Percentiles rank a stretch among this genome's conserved stretches.
Conservation (phyloP, 2,888 invertebrate species). For the Eucera pruinosa region DNA sequence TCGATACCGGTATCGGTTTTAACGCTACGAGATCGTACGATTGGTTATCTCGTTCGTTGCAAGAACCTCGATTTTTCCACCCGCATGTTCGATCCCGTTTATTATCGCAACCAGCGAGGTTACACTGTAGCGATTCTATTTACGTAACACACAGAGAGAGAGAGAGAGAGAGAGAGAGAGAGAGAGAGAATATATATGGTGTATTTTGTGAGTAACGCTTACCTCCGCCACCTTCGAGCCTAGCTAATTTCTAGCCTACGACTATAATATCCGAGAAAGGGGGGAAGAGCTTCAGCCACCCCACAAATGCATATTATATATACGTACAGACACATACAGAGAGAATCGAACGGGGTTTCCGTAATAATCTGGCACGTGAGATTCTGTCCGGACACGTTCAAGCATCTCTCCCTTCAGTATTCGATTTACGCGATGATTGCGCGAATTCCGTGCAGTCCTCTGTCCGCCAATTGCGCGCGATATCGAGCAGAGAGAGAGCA, state of each 20-base stretch:
- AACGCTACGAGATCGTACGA: too few relatives aligned
- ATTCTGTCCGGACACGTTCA: slow-evolving; percentile 52
- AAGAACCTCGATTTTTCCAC: too few relatives aligned
- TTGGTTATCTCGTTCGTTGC: too few relatives aligned
- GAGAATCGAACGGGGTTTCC: slow-evolving; percentile 30
- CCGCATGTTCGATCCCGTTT: too few relatives aligned
- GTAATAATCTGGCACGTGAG: slow-evolving; percentile 67
- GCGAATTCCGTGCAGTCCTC: slow-evolving; percentile 59
- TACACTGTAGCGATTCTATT: too few relatives aligned
- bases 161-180: too few relatives aligned
- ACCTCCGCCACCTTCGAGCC: slow-evolving; percentile 53
- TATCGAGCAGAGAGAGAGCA: slow-evolving; percentile 53
- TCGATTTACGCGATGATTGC: slow-evolving; percentile 61
- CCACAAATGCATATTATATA: not conserved
- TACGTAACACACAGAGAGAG: too few relatives aligned
- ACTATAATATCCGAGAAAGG: slow-evolving; percentile 5
- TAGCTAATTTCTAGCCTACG: slow-evolving; percentile 14
- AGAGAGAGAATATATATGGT: too few relatives aligned
- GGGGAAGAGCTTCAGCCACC: slow-evolving; percentile 14
- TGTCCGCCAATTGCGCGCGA: slow-evolving; percentile 59
- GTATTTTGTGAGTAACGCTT: slow-evolving; percentile 31
- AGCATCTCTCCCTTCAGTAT: slow-evolving; percentile 50
- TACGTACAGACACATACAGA: slow-evolving; percentile 9
- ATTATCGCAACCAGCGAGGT: too few relatives aligned
- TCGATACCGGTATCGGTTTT: too few relatives aligned